Conservation (phyloP, 2,797 vertebrate genomes). For the Odontamblyopus rebecca region DNA sequence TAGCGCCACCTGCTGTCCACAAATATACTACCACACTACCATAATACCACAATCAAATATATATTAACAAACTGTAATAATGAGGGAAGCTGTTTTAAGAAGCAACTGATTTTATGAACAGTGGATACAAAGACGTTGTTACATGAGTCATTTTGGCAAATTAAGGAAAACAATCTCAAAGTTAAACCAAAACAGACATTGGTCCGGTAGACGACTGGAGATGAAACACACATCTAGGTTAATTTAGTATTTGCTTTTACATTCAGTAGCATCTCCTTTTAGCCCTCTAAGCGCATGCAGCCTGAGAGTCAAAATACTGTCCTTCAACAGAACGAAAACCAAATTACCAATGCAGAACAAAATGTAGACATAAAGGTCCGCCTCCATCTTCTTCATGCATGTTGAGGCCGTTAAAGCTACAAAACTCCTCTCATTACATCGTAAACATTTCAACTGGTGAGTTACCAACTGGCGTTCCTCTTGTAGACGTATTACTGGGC, state of each 20-base stretch:
- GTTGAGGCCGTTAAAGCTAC: slow-evolving; percentile 64
- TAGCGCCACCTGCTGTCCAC: slow-evolving; percentile 55
- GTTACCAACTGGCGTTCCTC: slow-evolving; percentile 24
- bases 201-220: slow-evolving; percentile 71
- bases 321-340: slow-evolving; percentile 26
- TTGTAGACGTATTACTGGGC: slow-evolving; percentile 21
- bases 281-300: slow-evolving; percentile 81
- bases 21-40: not conserved
- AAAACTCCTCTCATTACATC: slow-evolving; percentile 22
- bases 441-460: slow-evolving; percentile 8
- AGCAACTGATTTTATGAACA: slow-evolving; percentile 75
- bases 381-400: slow-evolving; percentile 58
- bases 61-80: not conserved
- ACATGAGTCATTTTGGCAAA: slow-evolving; percentile 60
- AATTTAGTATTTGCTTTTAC: slow-evolving; percentile 72
- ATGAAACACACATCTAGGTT: slow-evolving; percentile 55
- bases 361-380: slow-evolving; percentile 32
- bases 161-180: slow-evolving; percentile 45
- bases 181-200: slow-evolving; percentile 47
- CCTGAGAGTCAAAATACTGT: slow-evolving; percentile 63
- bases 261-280: slow-evolving; percentile 79
- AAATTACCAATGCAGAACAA: slow-evolving; percentile 38
- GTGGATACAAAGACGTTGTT: slow-evolving; percentile 70
- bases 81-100: slow-evolving; percentile 40
- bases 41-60: slow-evolving; percentile 3